Evolutionary conservation across 2,797 vertebrate genomes (phyloP), one percentile per base, ranked within the genome.

Genomic region (Sebastes ruberrimus): DNA sequence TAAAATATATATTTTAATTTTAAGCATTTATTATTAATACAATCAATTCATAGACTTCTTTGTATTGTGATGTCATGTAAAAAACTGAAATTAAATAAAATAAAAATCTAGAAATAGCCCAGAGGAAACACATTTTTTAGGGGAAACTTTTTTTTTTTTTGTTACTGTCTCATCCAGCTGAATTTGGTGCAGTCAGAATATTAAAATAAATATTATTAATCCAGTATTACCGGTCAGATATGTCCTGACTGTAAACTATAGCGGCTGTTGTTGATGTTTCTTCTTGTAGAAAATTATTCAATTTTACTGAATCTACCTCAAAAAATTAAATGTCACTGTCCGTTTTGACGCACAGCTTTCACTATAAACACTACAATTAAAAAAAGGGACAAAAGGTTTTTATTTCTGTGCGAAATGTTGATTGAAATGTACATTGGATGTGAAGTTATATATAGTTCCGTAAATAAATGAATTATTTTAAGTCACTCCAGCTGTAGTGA

Each of bases 221-320:
- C 16, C 64, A 52, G 52, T 56, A 11, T 56, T 20, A 3, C 22
- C 10, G 25, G 18, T 71, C 20, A 57, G 18, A 30, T 61, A 69
- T 56, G 30, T 52, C 60, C 52, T n/a, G 60, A 28, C 66, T 55
- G 77, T 60, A 23, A 68, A 77, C 22, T 49, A 11, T 16, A 23
- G 3, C 60, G 46, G 25, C 71, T 74, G 73, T 70, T 84, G 30
- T 42, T 74, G 78, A 25, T 59, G 85, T 86, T 66, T 77, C 49
- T 42, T 68, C 38, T 42, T 68, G 55, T 66, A 72, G 64, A 71
- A 59, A 61, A 66, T 42, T 6, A 68, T 64, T 53, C 57, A 73
- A 59, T 62, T 79, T 79, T 68, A 68, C 76, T 88, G 80, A 93
- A 95, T 94, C 94, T 95, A 95, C 94, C 94, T 95, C 93, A 93